These are phyloP conservation scores for Neopipo cinnamomea DNA, from an alignment of 2,113 vertebrate genomes.

Conservation along the genomic window DNA sequence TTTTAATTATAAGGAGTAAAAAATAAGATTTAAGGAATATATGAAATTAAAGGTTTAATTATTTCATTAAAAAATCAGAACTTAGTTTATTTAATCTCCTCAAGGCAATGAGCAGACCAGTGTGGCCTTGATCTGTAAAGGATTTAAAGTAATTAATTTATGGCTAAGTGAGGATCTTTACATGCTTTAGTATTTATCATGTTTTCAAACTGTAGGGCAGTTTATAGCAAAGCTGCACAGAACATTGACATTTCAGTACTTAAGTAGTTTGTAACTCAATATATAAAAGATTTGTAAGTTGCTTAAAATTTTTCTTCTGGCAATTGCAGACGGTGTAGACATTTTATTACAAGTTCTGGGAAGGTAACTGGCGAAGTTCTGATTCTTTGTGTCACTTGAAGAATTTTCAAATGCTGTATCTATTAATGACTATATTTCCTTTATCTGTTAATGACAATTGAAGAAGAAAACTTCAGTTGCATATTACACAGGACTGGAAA, in stretches of 20 bases:
- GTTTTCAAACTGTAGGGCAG: background rate
- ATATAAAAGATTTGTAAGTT: background rate
- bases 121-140: background rate
- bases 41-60: background rate
- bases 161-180: background rate
- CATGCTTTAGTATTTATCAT: background rate
- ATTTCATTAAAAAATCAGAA: background rate
- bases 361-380: background rate
- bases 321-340: background rate
- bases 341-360: background rate
- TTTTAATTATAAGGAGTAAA: background rate
- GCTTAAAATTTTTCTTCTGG: background rate
- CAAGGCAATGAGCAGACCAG: background rate
- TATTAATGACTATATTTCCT: background rate
- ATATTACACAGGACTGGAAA: background rate
- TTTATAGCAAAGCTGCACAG: background rate
- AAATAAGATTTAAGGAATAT: background rate
- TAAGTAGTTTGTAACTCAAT: background rate
- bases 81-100: background rate
- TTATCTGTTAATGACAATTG: background rate
- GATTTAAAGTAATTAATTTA: background rate
- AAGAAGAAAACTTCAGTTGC: background rate
- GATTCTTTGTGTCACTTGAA: background rate
- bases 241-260: background rate
- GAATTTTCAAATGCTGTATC: background rate